These are phyloP conservation scores for Leptinotarsa texana DNA, from an alignment of 1,140 invertebrate genomes.

Conservation along the genomic window DNA sequence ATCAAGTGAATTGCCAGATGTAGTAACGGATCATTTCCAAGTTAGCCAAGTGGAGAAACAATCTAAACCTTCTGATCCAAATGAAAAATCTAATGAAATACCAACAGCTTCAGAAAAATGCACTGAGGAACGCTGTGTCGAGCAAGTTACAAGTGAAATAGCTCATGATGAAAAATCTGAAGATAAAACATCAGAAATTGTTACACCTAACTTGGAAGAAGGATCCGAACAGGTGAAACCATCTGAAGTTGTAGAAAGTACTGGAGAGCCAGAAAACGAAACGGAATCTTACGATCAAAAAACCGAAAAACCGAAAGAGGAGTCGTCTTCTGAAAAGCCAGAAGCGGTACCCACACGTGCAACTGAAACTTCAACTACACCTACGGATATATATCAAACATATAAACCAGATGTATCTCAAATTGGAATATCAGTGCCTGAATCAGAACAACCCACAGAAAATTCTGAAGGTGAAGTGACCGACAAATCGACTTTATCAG, in stretches of 20 bases:
- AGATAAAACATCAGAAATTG: not conserved
- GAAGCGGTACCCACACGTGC: not conserved
- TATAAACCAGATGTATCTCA: no score
- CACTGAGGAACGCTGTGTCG: constrained; percentile 31
- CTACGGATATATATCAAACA: not conserved
- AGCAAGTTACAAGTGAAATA: not conserved
- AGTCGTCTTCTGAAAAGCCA: not conserved
- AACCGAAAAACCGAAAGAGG: not conserved
- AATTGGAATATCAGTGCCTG: no score
- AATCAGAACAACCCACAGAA: no score
- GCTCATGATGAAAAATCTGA: not conserved
- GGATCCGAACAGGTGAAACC: constrained; percentile 27
- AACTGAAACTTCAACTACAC: not conserved
- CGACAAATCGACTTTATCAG: not conserved
- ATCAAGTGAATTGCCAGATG: constrained; percentile 10
- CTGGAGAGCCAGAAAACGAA: constrained; percentile 6
- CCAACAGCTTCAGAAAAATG: constrained; percentile 25
- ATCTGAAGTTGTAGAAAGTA: constrained; percentile 16
- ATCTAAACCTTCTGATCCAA: constrained; percentile 1
- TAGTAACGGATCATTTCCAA: constrained; percentile 44
- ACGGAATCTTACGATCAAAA: not conserved
- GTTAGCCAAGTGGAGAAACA: not conserved
- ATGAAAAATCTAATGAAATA: constrained; percentile 28
- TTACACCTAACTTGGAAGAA: constrained; percentile 24
- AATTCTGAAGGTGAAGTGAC: not conserved